These are phyloP conservation scores for Platynereis dumerilii DNA, from an alignment of 2,888 invertebrate genomes.

Conservation along the genomic window DNA sequence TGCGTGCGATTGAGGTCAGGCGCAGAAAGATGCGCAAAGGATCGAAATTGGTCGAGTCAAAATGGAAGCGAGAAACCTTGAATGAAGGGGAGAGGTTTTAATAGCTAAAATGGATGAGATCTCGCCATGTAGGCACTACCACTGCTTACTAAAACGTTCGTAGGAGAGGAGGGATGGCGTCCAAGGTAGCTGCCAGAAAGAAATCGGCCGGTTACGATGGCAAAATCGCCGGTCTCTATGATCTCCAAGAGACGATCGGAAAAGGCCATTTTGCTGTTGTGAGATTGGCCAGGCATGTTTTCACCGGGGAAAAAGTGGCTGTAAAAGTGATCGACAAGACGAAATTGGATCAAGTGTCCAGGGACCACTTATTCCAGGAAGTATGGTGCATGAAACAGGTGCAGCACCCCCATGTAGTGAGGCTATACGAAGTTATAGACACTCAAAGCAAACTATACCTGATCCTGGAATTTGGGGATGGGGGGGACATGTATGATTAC, in stretches of 20 bases:
- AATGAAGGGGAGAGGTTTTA: background rate
- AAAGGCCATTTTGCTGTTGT: slow-evolving; percentile 99
- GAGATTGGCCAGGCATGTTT: slow-evolving; percentile 96
- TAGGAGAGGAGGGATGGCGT: background rate
- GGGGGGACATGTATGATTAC: slow-evolving; percentile 97
- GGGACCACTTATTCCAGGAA: slow-evolving; percentile 82
- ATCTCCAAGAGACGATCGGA: slow-evolving; percentile 95
- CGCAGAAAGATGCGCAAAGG: slow-evolving; percentile 18
- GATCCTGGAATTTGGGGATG: slow-evolving; percentile 96
- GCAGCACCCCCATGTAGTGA: slow-evolving; percentile 98
- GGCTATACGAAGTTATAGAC: slow-evolving; percentile 98
- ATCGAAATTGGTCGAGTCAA: slow-evolving; percentile 17
- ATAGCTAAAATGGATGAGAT: too few species aligned
- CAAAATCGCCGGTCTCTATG: slow-evolving; percentile 81
- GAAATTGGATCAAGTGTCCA: slow-evolving; percentile 93
- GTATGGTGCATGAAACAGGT: slow-evolving; percentile 98
- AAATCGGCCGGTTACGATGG: slow-evolving; percentile 54
- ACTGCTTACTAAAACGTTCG: too few species aligned
- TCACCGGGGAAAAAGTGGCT: slow-evolving; percentile 97
- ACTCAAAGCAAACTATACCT: slow-evolving; percentile 90
- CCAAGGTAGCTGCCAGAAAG: slow-evolving; percentile 45
- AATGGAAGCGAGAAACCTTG: slow-evolving; percentile 17
- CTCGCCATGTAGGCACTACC: too few species aligned
- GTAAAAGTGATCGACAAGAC: slow-evolving; percentile 98
- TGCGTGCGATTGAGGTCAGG: slow-evolving; percentile 20